phyloP scores from a whole-genome alignment of 2,797 vertebrate genomes.

The Neosilurus hyrtlii region DNA sequence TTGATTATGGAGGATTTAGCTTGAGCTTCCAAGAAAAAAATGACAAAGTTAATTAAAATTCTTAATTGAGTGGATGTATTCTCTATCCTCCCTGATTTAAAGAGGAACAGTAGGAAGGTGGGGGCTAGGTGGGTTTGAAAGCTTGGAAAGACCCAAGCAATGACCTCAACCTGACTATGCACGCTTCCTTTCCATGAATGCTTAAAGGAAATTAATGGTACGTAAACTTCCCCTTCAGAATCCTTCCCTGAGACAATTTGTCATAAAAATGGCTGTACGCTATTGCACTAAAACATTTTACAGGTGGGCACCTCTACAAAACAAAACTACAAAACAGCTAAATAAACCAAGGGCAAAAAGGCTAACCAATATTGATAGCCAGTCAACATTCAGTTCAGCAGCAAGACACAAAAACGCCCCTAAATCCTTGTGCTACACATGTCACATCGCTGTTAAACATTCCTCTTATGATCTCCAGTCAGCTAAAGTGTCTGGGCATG shows the following conservation, averaged over 20 bases:
- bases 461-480: conserved; percentile 42
- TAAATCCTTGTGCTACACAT: conserved; percentile 33
- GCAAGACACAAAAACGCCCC: conserved; percentile 6
- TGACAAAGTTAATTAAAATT: conserved; percentile 62
- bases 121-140: not conserved
- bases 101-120: not conserved
- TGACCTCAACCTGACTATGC: not conserved
- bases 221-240: conserved; percentile 40
- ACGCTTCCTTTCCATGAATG: conserved; percentile 24
- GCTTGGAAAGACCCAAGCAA: not conserved
- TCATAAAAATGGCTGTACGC: conserved; percentile 2
- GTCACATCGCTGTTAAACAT: conserved; percentile 44
- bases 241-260: not conserved
- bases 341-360: not conserved
- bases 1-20: conserved; percentile 56
- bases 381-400: not conserved
- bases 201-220: conserved; percentile 48
- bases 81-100: conserved; percentile 20
- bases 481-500: conserved; percentile 21
- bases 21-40: conserved; percentile 53
- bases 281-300: conserved; percentile 19
- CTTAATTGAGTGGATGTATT: conserved; percentile 54
- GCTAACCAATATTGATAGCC: conserved; percentile 20
- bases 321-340: not conserved
- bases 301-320: conserved; percentile 15